These are phyloP conservation scores for Rhizoglyphus robini DNA, from an alignment of 1,140 invertebrate species.

Conservation along the genomic window DNA sequence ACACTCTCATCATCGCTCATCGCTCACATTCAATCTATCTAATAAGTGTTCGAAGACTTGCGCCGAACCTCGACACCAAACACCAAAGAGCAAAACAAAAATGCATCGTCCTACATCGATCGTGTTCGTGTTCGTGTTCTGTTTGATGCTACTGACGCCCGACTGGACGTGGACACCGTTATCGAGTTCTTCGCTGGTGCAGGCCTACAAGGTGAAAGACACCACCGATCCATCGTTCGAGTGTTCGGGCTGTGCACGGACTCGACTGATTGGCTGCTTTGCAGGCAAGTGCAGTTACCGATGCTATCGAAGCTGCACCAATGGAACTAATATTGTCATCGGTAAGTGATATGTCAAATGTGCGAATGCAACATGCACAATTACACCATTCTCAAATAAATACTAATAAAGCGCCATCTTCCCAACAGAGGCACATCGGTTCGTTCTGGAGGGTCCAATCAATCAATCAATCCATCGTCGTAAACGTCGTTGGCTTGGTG, in stretches of 20 bases:
- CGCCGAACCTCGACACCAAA: no score
- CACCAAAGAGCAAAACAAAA: no score
- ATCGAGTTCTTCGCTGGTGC: no score
- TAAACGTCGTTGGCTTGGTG: no score
- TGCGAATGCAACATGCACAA: background rate
- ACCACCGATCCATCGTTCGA: conserved; percentile 17
- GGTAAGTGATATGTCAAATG: background rate
- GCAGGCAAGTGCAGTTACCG: conserved; percentile 12
- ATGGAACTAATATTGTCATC: conserved; percentile 8
- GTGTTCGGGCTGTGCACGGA: conserved; percentile 14
- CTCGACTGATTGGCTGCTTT: conserved; percentile 17
- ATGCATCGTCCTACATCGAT: no score
- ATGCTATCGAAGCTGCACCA: conserved; percentile 17
- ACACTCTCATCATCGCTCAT: no score
- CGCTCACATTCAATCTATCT: no score
- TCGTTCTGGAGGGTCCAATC: conserved; percentile 4
- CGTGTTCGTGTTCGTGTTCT: no score
- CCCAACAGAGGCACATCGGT: conserved; percentile 9
- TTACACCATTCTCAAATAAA: background rate
- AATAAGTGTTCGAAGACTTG: no score
- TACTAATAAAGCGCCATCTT: background rate
- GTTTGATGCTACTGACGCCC: no score
- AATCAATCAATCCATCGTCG: background rate
- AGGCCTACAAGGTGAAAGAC: background rate
- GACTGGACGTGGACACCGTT: no score